A percentile compares a stretch with the other conserved stretches of the same genome.
Conservation (phyloP, 1,140 invertebrate species). For the Apis florea region DNA sequence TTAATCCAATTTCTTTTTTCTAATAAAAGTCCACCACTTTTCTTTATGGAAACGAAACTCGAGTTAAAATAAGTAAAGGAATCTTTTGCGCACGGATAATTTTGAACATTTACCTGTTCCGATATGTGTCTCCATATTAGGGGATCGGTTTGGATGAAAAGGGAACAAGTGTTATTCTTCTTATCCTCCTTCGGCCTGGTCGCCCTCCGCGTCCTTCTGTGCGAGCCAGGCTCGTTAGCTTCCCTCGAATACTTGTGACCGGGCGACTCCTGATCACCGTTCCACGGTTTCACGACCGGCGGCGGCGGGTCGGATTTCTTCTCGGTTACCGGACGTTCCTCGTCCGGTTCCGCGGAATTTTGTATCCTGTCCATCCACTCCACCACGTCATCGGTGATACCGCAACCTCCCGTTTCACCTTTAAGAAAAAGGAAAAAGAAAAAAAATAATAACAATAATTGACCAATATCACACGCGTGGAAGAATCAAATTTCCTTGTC, state of each 20-base stretch:
- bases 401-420: constrained; percentile 92
- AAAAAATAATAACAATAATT: no score
- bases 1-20: no score
- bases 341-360: constrained; percentile 89
- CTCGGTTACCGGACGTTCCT: constrained; percentile 72
- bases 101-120: constrained; percentile 80
- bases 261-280: constrained; percentile 74
- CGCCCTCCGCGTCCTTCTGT: constrained; percentile 80
- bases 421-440: constrained; percentile 10
- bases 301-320: constrained; percentile 67
- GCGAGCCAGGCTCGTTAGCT: constrained; percentile 83
- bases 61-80: no score
- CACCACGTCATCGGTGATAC: constrained; percentile 90
- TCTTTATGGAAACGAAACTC: no score
- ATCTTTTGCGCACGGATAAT: no score
- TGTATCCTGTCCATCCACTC: constrained; percentile 96
- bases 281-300: constrained; percentile 67
- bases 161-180: constrained; percentile 88
- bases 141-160: constrained; percentile 99
- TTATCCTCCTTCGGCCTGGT: constrained; percentile 85
- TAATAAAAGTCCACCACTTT: no score
- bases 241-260: constrained; percentile 85
- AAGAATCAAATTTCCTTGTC: no score
- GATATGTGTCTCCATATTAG: constrained; percentile 96
- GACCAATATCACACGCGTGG: no score